These are phyloP conservation scores for Globodera rostochiensis DNA, from an alignment of 1,140 invertebrate species.

Conservation along the genomic window DNA sequence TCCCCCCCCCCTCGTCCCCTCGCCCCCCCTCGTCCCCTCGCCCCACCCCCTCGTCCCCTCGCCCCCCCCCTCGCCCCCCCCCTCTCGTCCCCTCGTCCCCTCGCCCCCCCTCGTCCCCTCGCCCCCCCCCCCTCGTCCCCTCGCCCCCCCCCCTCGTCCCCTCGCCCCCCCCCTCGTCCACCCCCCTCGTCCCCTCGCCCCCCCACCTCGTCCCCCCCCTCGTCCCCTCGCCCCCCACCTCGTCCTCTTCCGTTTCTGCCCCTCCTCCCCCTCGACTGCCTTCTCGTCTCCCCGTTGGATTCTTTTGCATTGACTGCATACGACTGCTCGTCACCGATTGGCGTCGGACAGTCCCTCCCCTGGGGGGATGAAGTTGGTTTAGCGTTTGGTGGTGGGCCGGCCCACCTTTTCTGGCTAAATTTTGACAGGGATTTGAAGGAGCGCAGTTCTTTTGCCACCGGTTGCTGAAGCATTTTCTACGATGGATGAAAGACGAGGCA, in stretches of 20 bases:
- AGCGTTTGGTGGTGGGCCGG: constrained; percentile 4
- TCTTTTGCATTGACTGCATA: constrained; percentile 10
- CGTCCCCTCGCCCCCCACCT: not conserved
- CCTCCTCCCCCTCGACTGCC: not conserved
- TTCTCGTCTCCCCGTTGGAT: not conserved
- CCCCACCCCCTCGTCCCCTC: not conserved
- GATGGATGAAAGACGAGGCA: not conserved
- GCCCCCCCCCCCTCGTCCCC: too few species aligned
- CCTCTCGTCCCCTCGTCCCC: too few species aligned
- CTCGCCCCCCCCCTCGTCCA: too few species aligned
- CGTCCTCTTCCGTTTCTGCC: not conserved
- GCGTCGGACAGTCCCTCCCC: constrained; percentile 20
- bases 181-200: too few species aligned
- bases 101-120: too few species aligned
- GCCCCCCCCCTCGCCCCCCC: not conserved
- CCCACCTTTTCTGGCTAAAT: constrained; percentile 40
- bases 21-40: not conserved
- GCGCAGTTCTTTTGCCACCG: constrained; percentile 62
- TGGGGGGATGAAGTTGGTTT: not conserved
- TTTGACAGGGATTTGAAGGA: constrained; percentile 65
- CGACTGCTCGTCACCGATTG: constrained; percentile 21
- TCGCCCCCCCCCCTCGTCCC: too few species aligned
- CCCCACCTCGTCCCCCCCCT: too few species aligned
- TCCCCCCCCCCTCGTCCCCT: not conserved
- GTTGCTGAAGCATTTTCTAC: constrained; percentile 60